Evolutionary conservation across 2,888 invertebrate genomes (phyloP).

Genomic region (Pseudanteris insignis): DNA sequence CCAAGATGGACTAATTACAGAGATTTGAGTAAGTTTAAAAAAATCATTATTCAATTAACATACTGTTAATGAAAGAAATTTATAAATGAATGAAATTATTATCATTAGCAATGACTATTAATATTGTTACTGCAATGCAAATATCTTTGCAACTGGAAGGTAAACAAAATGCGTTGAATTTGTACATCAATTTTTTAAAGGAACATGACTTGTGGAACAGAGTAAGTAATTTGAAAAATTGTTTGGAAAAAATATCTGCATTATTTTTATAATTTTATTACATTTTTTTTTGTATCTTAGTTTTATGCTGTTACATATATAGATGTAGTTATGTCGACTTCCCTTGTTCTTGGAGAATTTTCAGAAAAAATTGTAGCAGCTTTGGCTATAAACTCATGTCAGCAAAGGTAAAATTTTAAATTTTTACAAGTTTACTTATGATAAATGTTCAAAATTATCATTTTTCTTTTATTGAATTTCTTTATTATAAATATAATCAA

Average conservation of each 20-base stretch:
- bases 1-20: too few relatives aligned
- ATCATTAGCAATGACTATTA: conserved; percentile 58
- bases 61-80: neutral
- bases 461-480: conserved; percentile 6
- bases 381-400: conserved; percentile 74
- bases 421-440: conserved; percentile 51
- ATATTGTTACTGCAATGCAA: conserved; percentile 76
- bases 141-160: conserved; percentile 86
- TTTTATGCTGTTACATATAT: conserved; percentile 67
- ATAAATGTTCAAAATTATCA: neutral
- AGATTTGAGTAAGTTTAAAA: conserved; percentile 1
- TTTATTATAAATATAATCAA: too few relatives aligned
- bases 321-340: conserved; percentile 69
- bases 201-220: conserved; percentile 75
- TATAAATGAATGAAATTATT: neutral
- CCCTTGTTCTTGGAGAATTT: conserved; percentile 74
- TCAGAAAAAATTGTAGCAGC: conserved; percentile 84
- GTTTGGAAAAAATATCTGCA: too few relatives aligned
- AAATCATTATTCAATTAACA: too few relatives aligned
- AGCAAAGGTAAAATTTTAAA: conserved; percentile 64
- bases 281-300: conserved; percentile 50
- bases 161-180: conserved; percentile 82
- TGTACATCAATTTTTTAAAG: conserved; percentile 81
- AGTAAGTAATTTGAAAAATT: conserved; percentile 62
- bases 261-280: too few relatives aligned